phyloP scores from a whole-genome alignment of 2,113 vertebrate species.

The Istiophorus platypterus region DNA sequence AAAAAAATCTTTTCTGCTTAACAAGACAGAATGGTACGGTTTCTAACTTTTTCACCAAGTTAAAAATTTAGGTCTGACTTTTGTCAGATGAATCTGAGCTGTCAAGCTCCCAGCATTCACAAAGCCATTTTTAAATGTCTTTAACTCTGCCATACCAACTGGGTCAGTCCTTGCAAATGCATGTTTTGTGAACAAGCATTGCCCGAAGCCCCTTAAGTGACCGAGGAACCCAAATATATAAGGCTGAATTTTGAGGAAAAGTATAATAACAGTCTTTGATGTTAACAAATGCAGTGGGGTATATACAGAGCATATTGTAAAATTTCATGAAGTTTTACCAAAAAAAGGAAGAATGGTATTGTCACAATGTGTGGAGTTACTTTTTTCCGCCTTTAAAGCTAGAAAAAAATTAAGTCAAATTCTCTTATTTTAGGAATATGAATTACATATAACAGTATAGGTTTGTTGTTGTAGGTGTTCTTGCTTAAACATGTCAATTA shows the following conservation, averaged over 20 bases:
- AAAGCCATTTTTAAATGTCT: neutral
- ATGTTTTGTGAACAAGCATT: neutral
- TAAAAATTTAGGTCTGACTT: neutral
- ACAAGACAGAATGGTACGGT: neutral
- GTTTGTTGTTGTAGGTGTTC: neutral
- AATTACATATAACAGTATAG: neutral
- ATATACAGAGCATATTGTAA: neutral
- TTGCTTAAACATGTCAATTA: neutral
- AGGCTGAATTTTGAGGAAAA: neutral
- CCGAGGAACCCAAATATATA: neutral
- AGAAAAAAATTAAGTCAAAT: neutral
- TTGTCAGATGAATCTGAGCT: neutral
- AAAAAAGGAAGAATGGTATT: too few species aligned
- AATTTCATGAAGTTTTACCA: neutral
- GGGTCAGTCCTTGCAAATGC: neutral
- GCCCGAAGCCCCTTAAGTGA: neutral
- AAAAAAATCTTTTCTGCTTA: neutral
- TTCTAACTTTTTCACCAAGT: neutral
- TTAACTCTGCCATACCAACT: neutral
- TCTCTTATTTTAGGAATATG: neutral
- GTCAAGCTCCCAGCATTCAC: neutral
- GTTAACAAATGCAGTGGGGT: neutral
- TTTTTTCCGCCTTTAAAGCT: neutral
- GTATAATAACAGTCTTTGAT: neutral
- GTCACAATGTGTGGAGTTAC: neutral